These are phyloP conservation scores for Darevskia nairensis DNA, from an alignment of 2,797 vertebrate species.

Conservation along the genomic window DNA sequence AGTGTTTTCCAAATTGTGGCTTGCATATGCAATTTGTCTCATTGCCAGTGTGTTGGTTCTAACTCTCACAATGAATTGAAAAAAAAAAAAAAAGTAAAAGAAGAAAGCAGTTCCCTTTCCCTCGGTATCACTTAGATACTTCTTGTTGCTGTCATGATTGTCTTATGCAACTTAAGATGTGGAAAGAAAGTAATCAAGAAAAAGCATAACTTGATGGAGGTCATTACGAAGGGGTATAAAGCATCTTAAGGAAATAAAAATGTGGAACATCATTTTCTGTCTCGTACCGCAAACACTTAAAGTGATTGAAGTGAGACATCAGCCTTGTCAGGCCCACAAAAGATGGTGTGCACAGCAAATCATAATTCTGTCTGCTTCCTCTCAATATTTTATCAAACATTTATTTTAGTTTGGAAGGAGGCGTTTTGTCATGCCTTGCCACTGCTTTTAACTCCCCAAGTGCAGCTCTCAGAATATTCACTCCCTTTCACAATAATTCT, in stretches of 20 bases:
- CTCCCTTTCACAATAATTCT: background rate
- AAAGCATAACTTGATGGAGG: conserved; percentile 3
- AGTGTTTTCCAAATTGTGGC: background rate
- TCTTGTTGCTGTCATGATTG: background rate
- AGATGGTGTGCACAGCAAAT: background rate
- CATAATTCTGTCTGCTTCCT: background rate
- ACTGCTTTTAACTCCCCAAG: background rate
- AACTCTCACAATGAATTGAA: background rate
- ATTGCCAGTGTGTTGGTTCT: background rate
- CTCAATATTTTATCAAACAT: conserved; percentile 29
- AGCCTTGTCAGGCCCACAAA: conserved; percentile 17
- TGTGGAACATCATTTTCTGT: background rate
- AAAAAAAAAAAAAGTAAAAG: background rate
- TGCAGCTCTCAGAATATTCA: background rate
- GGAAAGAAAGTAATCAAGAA: conserved; percentile 23
- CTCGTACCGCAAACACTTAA: background rate
- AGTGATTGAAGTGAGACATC: conserved; percentile 13
- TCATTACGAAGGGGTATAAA: background rate
- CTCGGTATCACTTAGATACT: background rate
- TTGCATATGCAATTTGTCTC: background rate
- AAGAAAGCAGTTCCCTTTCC: background rate
- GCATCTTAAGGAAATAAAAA: conserved; percentile 16
- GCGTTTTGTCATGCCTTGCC: background rate
- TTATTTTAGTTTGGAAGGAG: conserved; percentile 3
- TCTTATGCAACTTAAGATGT: background rate